A percentile compares a stretch with the other conserved stretches of the same genome.
Conservation (phyloP, 1,140 invertebrate genomes). For the Tetramorium alpestre region DNA sequence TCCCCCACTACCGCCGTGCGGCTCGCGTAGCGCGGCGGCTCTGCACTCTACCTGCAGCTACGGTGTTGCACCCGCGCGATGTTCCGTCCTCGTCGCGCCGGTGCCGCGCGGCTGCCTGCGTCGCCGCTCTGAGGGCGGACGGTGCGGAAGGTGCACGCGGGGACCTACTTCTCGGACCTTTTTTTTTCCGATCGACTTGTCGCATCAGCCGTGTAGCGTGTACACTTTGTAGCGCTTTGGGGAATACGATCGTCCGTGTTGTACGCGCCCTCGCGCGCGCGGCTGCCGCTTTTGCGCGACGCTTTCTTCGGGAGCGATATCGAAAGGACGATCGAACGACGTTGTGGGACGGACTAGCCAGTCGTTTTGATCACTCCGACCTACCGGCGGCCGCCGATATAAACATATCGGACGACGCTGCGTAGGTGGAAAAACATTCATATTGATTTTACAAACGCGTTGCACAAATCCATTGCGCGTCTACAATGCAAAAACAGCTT, state of each 20-base stretch:
- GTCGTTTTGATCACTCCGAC: neutral
- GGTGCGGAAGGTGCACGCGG: neutral
- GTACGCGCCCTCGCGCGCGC: neutral
- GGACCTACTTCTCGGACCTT: neutral
- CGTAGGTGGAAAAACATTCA: conserved; percentile 15
- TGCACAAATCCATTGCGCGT: neutral
- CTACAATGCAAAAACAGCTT: conserved; percentile 4
- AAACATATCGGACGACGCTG: neutral
- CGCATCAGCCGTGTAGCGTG: neutral
- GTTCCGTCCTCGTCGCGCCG: neutral
- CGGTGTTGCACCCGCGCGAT: neutral
- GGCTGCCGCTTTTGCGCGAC: neutral
- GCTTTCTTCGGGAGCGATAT: neutral
- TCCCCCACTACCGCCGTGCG: neutral
- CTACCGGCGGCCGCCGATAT: neutral
- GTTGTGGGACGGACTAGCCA: neutral
- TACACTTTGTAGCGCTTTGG: conserved; percentile 8
- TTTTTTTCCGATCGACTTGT: conserved; percentile 12
- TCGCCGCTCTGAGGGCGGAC: neutral
- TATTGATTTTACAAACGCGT: conserved; percentile 37
- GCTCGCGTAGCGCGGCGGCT: neutral
- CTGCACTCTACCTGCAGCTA: neutral
- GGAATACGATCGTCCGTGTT: neutral
- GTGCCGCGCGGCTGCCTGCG: neutral
- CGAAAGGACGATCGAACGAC: neutral